Evolutionary conservation across 2,113 vertebrate genomes (phyloP).

Genomic region (Bambusicola thoracicus): DNA sequence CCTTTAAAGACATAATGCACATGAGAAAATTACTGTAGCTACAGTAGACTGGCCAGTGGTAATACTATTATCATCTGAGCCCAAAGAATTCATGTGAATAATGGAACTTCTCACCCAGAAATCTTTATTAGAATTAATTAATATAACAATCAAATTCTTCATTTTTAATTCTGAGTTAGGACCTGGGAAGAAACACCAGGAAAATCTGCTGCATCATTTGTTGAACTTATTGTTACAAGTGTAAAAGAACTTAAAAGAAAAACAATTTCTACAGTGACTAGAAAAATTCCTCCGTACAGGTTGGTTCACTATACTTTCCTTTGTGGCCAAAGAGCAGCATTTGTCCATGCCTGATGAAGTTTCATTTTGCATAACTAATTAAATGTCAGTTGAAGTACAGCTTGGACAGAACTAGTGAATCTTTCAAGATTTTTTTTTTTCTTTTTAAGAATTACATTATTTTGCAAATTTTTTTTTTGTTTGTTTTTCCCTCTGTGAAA

Average conservation of each 20-base stretch:
- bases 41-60: neutral
- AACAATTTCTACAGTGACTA: neutral
- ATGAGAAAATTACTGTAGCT: neutral
- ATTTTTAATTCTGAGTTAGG: neutral
- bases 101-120: neutral
- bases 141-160: accelerated
- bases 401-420: neutral
- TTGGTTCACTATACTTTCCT: neutral
- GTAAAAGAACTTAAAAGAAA: neutral
- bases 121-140: neutral
- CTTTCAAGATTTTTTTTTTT: neutral
- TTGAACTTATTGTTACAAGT: neutral
- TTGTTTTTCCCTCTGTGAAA: neutral
- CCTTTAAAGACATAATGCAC: neutral
- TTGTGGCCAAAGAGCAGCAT: neutral
- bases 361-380: neutral
- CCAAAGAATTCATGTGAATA: neutral
- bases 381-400: neutral
- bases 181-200: neutral
- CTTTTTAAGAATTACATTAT: neutral
- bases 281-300: neutral
- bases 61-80: neutral
- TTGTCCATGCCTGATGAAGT: neutral
- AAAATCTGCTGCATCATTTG: accelerated
- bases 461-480: neutral